Percentiles rank a stretch among this genome's conserved stretches.
These are phyloP conservation scores for Ennomos quercinarius DNA, from an alignment of 2,888 invertebrate genomes.

Conservation along the genomic window DNA sequence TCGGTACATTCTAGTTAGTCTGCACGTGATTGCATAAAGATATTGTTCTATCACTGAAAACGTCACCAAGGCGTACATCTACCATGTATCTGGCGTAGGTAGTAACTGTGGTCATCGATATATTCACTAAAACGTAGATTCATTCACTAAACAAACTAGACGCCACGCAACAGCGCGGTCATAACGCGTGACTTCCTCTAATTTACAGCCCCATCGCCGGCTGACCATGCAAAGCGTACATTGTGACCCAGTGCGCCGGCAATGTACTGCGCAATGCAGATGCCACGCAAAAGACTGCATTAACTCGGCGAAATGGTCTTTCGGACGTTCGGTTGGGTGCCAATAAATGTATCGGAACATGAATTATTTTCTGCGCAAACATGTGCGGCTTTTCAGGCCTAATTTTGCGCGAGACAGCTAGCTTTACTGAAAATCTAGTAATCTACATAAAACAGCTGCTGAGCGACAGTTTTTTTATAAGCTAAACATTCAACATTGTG, in stretches of 20 bases:
- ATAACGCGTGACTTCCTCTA: slow-evolving; percentile 21
- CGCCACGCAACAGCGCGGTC: slow-evolving; percentile 12
- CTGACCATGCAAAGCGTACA: slow-evolving; percentile 21
- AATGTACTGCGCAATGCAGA: slow-evolving; percentile 40
- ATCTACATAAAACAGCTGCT: too few relatives aligned
- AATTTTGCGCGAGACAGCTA: too few relatives aligned
- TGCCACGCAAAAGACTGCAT: slow-evolving; percentile 37
- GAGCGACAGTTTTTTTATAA: too few relatives aligned
- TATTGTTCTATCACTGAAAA: too few relatives aligned
- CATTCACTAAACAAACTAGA: slow-evolving; percentile 5
- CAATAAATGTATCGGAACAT: slow-evolving; percentile 4
- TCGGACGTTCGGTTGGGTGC: slow-evolving; percentile 2
- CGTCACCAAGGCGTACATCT: too few relatives aligned
- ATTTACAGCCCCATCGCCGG: slow-evolving; percentile 34
- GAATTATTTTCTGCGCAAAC: neutral
- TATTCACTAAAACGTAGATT: slow-evolving; percentile 3
- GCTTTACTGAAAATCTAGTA: too few relatives aligned
- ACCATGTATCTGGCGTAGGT: too few relatives aligned
- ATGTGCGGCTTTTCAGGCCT: too few relatives aligned
- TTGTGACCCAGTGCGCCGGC: slow-evolving; percentile 19
- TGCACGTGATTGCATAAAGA: too few relatives aligned
- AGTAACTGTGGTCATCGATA: neutral
- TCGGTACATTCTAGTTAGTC: too few relatives aligned
- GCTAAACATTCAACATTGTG: too few relatives aligned
- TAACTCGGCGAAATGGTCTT: slow-evolving; percentile 3